Base-by-base conservation (phyloP, 2,113 vertebrate genomes). In the Neolamprologus modestus region DNA sequence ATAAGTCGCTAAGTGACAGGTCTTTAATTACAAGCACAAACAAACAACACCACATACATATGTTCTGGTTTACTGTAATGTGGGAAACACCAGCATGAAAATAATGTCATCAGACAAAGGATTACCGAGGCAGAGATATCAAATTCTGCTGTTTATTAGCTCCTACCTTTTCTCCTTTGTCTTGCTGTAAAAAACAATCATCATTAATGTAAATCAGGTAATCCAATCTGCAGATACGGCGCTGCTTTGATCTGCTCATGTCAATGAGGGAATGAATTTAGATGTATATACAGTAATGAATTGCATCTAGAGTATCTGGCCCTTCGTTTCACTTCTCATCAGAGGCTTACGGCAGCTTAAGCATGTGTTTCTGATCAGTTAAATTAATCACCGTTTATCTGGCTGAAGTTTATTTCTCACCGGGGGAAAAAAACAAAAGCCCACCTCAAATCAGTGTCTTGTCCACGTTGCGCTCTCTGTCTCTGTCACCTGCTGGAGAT, bases 301-400 rank as follows among this genome's bases (percentile, higher is more conserved):
- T 88, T 88, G 84, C 88, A 91, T 79, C 21, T 47, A 53, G 57
- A 78, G 88, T 83, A 92, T 83, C 89, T 88, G 91, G 90, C 87
- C 63, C 87, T 61, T 47, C 6, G 63, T 80, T 45, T 84, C 31
- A 4, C 63, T 85, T 88, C 87, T 92, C 92, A 92, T 94, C 92
- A 92, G 84, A 82, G 52, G 83, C 76, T 83, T 42, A n/a, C 80
- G 76, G 84, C 55, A 84, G 59, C 84, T 84, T 21, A 86, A 42
- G 82, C 95, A 95, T 93, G 88, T 95, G 95, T 82, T 95, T 95
- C 90, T 93, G 91, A 93, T 96, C 91, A 88, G 52, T 53, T 90
- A 9, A 88, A 94, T 92, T 86, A 89, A 95, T 95, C 87, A 89
- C 55, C 2, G 55, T 93, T 95, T 95, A 93, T 95, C 89, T 87